Base-by-base conservation (phyloP, 2,888 invertebrate genomes). In the Celastrina argiolus region DNA sequence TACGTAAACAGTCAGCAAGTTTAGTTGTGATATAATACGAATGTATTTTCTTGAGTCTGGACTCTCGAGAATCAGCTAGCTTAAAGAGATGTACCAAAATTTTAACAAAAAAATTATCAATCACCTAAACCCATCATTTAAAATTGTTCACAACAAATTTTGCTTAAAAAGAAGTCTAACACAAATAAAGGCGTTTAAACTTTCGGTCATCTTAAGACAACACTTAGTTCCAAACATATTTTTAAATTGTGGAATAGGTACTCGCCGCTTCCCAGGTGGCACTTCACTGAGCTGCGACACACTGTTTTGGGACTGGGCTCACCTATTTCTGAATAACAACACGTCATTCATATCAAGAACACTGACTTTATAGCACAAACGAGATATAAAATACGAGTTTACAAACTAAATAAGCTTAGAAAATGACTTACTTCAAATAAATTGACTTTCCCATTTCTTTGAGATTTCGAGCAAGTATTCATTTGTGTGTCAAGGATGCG, bases 181-280 rank as follows among this genome's bases (percentile, higher is more conserved):
- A 31, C 36, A 36, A 12, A 36, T 51, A 26, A 22, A 26, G 12
- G 26, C 51, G 1, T 51, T 51, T 16, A 16, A 10, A 45, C 45
- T 10, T 45, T 18, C 10, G 10, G 18, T 12, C 14, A 26, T 16
- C 51, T 51, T 22, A 4, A 51, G 22, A 22, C 51, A 22, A 51
- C 6, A 45, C 22, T 26, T 51, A 22, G 12, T 51, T 36, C 36
- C 12, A 36, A 36, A 51, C 22, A 22, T 26, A 18, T 51, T 26
- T 51, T 51, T 51, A 45, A 45, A 45, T 26, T 22, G 22, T 12
- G 22, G 51, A 51, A 51, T 12, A 18, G 18, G 18, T 18, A 22
- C 26, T 51, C 51, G 12, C 51, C 12, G 51, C 12, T 51, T 26
- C 51, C 51, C 69, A 74, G 70, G 73, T 72, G 68, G 64, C 66